Evolutionary conservation across 2,888 invertebrate species (phyloP).

Genomic region (Aphidoletes aphidimyza): DNA sequence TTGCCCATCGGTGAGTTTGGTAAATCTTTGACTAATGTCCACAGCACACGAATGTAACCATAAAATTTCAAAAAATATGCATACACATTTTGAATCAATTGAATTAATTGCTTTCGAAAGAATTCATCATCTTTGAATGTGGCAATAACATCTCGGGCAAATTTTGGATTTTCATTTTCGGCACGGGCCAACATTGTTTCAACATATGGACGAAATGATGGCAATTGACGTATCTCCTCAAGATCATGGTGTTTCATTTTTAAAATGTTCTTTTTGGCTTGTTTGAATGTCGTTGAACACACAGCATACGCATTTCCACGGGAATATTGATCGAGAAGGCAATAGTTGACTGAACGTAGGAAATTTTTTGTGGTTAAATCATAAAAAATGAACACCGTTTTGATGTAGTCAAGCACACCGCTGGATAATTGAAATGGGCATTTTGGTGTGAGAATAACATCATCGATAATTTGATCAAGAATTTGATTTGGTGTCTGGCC

Average conservation of each 20-base stretch:
- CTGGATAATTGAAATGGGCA: constrained; percentile 85
- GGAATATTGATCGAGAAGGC: constrained; percentile 87
- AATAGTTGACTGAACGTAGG: constrained; percentile 72
- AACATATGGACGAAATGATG: constrained; percentile 78
- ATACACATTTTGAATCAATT: constrained; percentile 73
- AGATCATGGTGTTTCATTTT: constrained; percentile 72
- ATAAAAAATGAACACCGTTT: constrained; percentile 89
- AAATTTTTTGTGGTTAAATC: constrained; percentile 91
- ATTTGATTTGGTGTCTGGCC: constrained; percentile 80
- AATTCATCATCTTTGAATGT: constrained; percentile 74
- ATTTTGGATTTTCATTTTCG: no score
- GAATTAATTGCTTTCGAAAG: constrained; percentile 70
- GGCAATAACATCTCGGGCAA: constrained; percentile 71
- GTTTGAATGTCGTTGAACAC: constrained; percentile 71
- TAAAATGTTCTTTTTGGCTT: constrained; percentile 68
- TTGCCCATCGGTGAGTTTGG: constrained; percentile 84
- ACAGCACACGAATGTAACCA: constrained; percentile 76
- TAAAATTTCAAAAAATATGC: constrained; percentile 76
- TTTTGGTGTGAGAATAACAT: constrained; percentile 73
- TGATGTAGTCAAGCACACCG: constrained; percentile 81
- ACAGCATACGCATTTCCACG: constrained; percentile 76
- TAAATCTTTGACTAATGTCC: constrained; percentile 74
- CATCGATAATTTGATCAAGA: constrained; percentile 68
- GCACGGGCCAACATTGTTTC: constrained; percentile 72
- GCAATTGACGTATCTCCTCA: constrained; percentile 71